A percentile compares a stretch with the other conserved stretches of the same genome.
Conservation (phyloP, 2,797 vertebrate species). For the Danio aesculapii region DNA sequence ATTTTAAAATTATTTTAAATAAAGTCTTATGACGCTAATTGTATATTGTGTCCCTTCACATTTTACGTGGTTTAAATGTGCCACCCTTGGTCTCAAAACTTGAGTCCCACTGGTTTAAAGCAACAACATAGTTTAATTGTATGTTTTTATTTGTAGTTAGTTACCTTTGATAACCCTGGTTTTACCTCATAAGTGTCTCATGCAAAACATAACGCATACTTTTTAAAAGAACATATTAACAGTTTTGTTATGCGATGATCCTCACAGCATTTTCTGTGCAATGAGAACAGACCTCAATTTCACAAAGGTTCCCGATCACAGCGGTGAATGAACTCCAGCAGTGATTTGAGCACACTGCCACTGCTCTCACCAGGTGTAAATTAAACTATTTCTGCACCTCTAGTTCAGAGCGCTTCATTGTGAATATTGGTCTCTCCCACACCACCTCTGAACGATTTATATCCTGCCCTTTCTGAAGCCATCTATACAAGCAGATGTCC, state of each 20-base stretch:
- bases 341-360: conserved; percentile 2
- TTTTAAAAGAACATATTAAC: background rate
- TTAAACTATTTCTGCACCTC: conserved; percentile 9
- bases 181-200: background rate
- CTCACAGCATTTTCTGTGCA: background rate
- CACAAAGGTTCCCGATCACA: background rate
- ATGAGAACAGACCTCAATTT: background rate
- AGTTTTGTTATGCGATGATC: background rate
- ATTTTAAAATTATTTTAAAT: no score
- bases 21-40: no score
- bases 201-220: background rate
- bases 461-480: conserved; percentile 3
- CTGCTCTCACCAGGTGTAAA: conserved; percentile 25
- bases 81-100: no score
- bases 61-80: no score
- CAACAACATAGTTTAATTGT: no score
- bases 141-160: no score
- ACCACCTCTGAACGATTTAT: conserved; percentile 31
- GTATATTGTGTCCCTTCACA: no score
- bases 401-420: conserved; percentile 16
- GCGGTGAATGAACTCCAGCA: conserved; percentile 19
- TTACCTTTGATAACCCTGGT: no score
- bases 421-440: conserved; percentile 9
- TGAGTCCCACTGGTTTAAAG: no score
- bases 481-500: conserved; percentile 36